Evolutionary conservation across 23 tunicate species (phyloP).

Genomic region (Halocynthia aurantium): DNA sequence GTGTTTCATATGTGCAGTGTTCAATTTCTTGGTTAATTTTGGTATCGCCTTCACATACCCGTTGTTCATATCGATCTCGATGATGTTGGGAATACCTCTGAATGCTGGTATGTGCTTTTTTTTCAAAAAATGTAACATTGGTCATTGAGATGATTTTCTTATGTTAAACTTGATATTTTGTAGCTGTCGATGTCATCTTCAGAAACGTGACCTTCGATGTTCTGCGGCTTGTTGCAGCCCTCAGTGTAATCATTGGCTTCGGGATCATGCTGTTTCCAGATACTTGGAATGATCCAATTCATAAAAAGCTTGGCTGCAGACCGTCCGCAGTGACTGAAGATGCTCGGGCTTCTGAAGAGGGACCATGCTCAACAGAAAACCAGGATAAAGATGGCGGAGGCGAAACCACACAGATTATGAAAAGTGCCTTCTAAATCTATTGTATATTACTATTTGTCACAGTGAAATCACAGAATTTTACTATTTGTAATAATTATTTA

Average conservation of each 20-base stretch:
- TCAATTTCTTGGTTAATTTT: constrained; percentile 94
- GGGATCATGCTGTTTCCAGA: constrained; percentile 80
- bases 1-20: constrained; percentile 40
- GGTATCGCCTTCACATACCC: constrained; percentile 97
- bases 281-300: constrained; percentile 67
- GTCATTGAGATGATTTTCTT: background rate
- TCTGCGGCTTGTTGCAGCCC: constrained; percentile 66
- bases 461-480: too few relatives aligned
- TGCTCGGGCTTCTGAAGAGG: too few relatives aligned
- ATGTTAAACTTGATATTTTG: background rate
- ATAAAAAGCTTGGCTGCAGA: constrained; percentile 35
- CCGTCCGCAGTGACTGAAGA: too few relatives aligned
- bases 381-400: too few relatives aligned
- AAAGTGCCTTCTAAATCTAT: too few relatives aligned
- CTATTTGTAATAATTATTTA: too few relatives aligned
- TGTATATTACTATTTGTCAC: too few relatives aligned
- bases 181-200: constrained; percentile 74
- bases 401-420: too few relatives aligned
- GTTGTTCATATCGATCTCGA: constrained; percentile 83
- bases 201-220: constrained; percentile 57
- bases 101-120: constrained; percentile 72
- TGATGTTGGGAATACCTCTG: constrained; percentile 93
- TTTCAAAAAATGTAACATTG: background rate
- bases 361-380: too few relatives aligned
- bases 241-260: constrained; percentile 66